A percentile compares a stretch with the other conserved stretches of the same genome.
Conservation (phyloP, 2,888 invertebrate genomes). For the Cantharis lateralis region DNA sequence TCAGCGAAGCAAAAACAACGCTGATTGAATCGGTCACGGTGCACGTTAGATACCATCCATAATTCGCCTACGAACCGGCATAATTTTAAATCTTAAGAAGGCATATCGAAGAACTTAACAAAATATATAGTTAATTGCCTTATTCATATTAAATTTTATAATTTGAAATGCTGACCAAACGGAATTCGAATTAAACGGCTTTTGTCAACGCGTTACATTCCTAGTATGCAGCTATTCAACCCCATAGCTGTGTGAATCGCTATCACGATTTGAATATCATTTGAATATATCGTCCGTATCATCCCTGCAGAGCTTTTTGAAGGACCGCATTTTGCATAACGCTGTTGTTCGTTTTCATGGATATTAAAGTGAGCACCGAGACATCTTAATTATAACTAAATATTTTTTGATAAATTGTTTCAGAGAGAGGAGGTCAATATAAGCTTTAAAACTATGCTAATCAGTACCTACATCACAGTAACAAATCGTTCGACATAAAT, state of each 20-base stretch:
- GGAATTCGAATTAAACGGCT: conserved; percentile 36
- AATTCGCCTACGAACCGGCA: background rate
- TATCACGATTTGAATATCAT: conserved; percentile 39
- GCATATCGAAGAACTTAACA: background rate
- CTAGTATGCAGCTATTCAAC: conserved; percentile 23
- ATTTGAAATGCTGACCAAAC: conserved; percentile 24
- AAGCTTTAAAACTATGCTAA: conserved; percentile 35
- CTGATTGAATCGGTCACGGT: conserved; percentile 43
- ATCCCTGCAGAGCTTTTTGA: conserved; percentile 26
- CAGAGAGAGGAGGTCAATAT: conserved; percentile 31
- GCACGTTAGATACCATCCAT: background rate
- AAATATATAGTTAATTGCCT: background rate
- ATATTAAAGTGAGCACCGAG: conserved; percentile 20
- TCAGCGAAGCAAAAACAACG: conserved; percentile 52
- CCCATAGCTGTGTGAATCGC: conserved; percentile 29
- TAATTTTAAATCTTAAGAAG: background rate
- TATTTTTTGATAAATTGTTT: conserved; percentile 33
- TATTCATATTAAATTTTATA: background rate
- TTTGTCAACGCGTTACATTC: conserved; percentile 26
- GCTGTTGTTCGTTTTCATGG: conserved; percentile 23
- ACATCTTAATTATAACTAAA: conserved; percentile 34
- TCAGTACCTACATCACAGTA: conserved; percentile 29
- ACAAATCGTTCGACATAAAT: conserved; percentile 36
- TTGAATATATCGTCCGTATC: conserved; percentile 36
- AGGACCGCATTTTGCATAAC: conserved; percentile 20